Conservation (phyloP, 2,888 invertebrate genomes). For the Hirtodrosophila histrioides region DNA sequence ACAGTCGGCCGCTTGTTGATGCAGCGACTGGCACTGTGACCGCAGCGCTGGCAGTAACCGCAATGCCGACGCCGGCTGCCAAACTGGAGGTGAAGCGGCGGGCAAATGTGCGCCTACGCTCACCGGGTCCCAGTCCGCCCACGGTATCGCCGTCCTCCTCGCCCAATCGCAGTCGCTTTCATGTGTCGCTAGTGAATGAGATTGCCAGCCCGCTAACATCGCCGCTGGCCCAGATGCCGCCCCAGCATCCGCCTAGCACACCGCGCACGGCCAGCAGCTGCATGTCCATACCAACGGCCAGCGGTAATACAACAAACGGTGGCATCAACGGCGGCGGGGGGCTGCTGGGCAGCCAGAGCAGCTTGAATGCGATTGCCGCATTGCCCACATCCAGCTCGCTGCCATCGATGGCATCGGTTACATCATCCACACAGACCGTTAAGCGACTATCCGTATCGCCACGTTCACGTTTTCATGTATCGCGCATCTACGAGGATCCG, state of each 20-base stretch:
- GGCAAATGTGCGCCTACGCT: conserved; percentile 86
- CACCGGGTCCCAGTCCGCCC: conserved; percentile 88
- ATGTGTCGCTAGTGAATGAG: conserved; percentile 84
- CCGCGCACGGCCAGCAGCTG: conserved; percentile 66
- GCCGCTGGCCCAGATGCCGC: conserved; percentile 72
- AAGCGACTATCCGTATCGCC: conserved; percentile 82
- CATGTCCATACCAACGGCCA: conserved; percentile 65
- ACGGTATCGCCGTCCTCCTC: conserved; percentile 88
- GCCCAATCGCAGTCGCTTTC: conserved; percentile 86
- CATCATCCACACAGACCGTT: conserved; percentile 82
- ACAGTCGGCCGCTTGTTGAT: conserved; percentile 85
- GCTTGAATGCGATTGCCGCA: conserved; percentile 33
- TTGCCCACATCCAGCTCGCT: conserved; percentile 80
- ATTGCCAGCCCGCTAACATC: conserved; percentile 78
- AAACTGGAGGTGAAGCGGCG: conserved; percentile 83
- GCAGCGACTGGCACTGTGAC: conserved; percentile 83
- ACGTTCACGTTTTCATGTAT: conserved; percentile 82
- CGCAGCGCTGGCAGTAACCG: conserved; percentile 57
- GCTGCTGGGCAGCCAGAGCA: conserved; percentile 53
- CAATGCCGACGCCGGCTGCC: conserved; percentile 73
- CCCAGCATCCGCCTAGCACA: conserved; percentile 59
- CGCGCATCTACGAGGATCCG: conserved; percentile 83
- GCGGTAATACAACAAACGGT: conserved; percentile 1
- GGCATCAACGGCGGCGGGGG: conserved; percentile 18
- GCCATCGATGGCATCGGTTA: conserved; percentile 80